These are phyloP conservation scores for Lapara coniferarum DNA, from an alignment of 2,888 invertebrate species.

Conservation along the genomic window DNA sequence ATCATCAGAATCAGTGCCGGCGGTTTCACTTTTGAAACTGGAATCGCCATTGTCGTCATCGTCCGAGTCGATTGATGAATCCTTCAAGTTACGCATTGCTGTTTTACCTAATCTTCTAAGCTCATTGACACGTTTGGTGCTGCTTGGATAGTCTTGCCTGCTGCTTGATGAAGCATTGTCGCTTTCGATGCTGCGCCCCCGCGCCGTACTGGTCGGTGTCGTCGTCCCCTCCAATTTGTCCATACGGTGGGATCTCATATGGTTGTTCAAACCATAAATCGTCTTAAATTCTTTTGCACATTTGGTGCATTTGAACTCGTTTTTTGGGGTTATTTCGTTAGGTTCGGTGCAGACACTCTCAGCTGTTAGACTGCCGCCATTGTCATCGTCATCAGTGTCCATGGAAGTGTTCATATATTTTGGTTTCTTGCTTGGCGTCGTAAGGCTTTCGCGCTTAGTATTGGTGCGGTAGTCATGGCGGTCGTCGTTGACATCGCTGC, in stretches of 20 bases:
- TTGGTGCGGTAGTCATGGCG: constrained; percentile 59
- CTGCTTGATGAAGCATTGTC: constrained; percentile 19
- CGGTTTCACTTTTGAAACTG: constrained; percentile 14
- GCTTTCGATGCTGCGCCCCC: constrained; percentile 13
- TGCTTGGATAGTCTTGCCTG: constrained; percentile 1
- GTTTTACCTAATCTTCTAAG: constrained; percentile 10
- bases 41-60: constrained; percentile 18
- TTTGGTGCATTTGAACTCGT: constrained; percentile 55
- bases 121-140: constrained; percentile 10
- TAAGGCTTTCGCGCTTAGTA: constrained; percentile 65
- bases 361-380: constrained; percentile 59
- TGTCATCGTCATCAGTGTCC: constrained; percentile 75
- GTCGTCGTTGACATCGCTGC: constrained; percentile 65
- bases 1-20: constrained; percentile 12
- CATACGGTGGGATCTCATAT: constrained; percentile 56
- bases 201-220: constrained; percentile 9
- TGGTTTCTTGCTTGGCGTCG: constrained; percentile 56
- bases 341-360: constrained; percentile 63
- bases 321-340: constrained; percentile 61
- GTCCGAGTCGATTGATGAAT: constrained; percentile 14
- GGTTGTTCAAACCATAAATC: constrained; percentile 49
- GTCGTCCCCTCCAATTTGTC: constrained; percentile 33
- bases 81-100: neutral
- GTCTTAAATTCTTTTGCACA: constrained; percentile 61
- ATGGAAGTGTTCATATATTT: constrained; percentile 40